A percentile compares a stretch with the other conserved stretches of the same genome.
Evolutionary conservation across 2,888 invertebrate genomes (phyloP).

Genomic region (Epirrhoe tristata): DNA sequence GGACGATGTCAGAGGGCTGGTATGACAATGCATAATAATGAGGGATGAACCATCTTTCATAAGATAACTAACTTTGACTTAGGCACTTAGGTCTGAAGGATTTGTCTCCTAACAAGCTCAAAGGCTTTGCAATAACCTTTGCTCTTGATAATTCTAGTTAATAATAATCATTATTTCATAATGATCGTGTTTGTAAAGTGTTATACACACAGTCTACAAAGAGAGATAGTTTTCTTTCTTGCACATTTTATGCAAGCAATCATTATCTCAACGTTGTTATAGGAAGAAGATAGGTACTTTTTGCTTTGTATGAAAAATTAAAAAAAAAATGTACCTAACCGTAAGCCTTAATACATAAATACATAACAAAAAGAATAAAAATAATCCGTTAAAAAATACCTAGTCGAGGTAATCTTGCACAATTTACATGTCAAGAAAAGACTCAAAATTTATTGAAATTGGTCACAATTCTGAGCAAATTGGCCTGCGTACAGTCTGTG

Average conservation of each 20-base stretch:
- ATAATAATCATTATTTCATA: too few species aligned
- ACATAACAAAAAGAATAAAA: too few species aligned
- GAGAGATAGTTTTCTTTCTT: too few species aligned
- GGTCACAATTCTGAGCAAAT: conserved; percentile 23
- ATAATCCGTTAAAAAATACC: background rate
- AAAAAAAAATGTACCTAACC: too few species aligned
- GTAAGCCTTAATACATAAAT: too few species aligned
- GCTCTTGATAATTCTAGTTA: background rate
- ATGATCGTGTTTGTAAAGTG: too few species aligned
- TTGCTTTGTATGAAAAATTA: too few species aligned
- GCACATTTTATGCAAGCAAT: too few species aligned
- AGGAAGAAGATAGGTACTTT: too few species aligned
- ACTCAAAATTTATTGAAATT: conserved; percentile 32
- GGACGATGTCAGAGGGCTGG: conserved; percentile 17
- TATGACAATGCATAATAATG: conserved; percentile 42
- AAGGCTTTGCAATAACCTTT: background rate
- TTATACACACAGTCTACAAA: too few species aligned
- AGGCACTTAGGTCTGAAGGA: conserved; percentile 12
- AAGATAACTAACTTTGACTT: conserved; percentile 30
- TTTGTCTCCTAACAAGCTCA: background rate
- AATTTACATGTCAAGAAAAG: conserved; percentile 20
- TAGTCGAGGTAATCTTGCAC: background rate
- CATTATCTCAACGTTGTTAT: too few species aligned
- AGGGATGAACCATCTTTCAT: conserved; percentile 26
- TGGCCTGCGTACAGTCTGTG: conserved; percentile 7